A percentile compares a stretch with the other conserved stretches of the same genome.
These are phyloP conservation scores for Trigoniulus corallinus DNA, from an alignment of 1,140 invertebrate genomes.

Conservation along the genomic window DNA sequence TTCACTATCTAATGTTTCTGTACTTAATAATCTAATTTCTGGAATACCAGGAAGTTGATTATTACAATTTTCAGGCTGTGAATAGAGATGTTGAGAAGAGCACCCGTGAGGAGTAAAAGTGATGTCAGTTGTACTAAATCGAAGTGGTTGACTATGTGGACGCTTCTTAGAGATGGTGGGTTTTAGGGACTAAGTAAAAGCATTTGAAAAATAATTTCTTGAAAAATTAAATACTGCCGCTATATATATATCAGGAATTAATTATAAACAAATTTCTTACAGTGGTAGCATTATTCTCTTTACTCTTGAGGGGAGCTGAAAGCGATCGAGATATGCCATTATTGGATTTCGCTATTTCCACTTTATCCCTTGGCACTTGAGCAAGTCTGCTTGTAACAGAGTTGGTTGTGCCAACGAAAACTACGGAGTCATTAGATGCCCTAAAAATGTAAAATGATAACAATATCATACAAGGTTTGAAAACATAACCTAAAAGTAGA, in stretches of 20 bases:
- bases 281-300: too few relatives aligned
- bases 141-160: conserved; percentile 14
- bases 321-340: conserved; percentile 12
- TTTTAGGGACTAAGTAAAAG: background rate
- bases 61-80: conserved; percentile 9
- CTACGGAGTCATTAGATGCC: conserved; percentile 18
- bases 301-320: conserved; percentile 14
- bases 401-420: conserved; percentile 20
- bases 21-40: conserved; percentile 21
- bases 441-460: background rate
- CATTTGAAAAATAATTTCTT: background rate
- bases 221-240: background rate
- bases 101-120: too few relatives aligned
- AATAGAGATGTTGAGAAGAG: background rate
- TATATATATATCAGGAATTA: background rate
- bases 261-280: too few relatives aligned
- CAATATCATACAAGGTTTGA: background rate
- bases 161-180: conserved; percentile 5
- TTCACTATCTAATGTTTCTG: background rate
- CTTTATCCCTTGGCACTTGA: background rate
- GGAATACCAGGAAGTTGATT: conserved; percentile 30
- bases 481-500: background rate
- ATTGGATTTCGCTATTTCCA: background rate
- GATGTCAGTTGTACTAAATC: conserved; percentile 8
- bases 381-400: conserved; percentile 11